These are phyloP conservation scores for Electrophaes corylata DNA, from an alignment of 2,888 invertebrate genomes.

Conservation along the genomic window DNA sequence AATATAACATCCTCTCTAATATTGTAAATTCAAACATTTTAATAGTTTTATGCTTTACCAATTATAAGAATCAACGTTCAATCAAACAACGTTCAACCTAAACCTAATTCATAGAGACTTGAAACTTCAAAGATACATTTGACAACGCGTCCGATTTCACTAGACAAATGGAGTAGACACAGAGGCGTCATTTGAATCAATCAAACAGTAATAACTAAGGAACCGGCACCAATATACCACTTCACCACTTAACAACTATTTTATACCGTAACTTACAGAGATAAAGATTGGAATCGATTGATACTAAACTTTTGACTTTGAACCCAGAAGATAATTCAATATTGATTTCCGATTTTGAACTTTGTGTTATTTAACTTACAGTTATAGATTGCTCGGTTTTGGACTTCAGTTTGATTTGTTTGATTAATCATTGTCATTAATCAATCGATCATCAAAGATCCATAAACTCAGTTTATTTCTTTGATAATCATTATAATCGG, in stretches of 20 bases:
- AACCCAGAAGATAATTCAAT: not conserved
- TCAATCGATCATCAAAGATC: conserved; percentile 67
- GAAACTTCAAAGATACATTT: too few species aligned
- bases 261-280: not conserved
- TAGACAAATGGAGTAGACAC: too few species aligned
- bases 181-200: too few species aligned
- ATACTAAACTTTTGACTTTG: not conserved
- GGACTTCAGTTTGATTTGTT: conserved; percentile 26
- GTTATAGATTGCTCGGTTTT: not conserved
- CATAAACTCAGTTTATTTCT: conserved; percentile 65
- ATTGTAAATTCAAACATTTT: too few species aligned
- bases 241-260: not conserved
- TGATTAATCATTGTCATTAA: conserved; percentile 68
- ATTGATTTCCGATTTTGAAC: not conserved
- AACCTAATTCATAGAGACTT: too few species aligned
- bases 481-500: conserved; percentile 58
- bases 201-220: conserved; percentile 5
- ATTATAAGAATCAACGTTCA: too few species aligned
- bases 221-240: not conserved
- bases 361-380: not conserved
- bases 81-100: too few species aligned
- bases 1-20: too few species aligned
- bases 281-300: not conserved
- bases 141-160: too few species aligned
- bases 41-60: too few species aligned